Evolutionary conservation across 2,113 vertebrate species (phyloP).

Genomic region (Grammomys surdaster): DNA sequence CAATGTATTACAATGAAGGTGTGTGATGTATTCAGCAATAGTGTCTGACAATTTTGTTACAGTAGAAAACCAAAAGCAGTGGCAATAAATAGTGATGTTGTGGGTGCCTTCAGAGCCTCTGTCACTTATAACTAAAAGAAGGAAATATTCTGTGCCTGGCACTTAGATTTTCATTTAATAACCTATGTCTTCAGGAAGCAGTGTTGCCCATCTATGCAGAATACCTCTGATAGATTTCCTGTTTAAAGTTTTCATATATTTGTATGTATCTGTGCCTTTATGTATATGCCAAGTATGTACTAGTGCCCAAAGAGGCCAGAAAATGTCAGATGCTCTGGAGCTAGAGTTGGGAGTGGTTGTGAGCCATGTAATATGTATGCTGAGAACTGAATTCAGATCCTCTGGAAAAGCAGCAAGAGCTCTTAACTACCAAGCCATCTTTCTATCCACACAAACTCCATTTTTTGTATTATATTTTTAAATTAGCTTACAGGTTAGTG

Average conservation of each 20-base stretch:
- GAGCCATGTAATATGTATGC: neutral
- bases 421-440: neutral
- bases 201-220: neutral
- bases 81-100: neutral
- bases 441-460: neutral
- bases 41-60: neutral
- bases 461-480: neutral
- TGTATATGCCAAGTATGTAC: neutral
- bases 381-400: neutral
- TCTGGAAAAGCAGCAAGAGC: neutral
- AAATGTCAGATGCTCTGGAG: neutral
- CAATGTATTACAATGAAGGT: neutral
- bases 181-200: neutral
- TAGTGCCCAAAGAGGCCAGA: neutral
- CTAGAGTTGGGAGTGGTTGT: neutral
- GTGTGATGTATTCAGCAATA: neutral
- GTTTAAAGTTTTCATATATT: neutral
- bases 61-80: neutral
- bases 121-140: neutral
- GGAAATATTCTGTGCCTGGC: neutral
- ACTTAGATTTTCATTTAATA: neutral
- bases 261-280: neutral
- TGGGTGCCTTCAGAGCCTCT: neutral
- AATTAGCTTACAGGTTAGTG: neutral
- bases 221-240: neutral